These are phyloP conservation scores for Armadillidium nasatum DNA, from an alignment of 1,140 invertebrate species.

Conservation along the genomic window DNA sequence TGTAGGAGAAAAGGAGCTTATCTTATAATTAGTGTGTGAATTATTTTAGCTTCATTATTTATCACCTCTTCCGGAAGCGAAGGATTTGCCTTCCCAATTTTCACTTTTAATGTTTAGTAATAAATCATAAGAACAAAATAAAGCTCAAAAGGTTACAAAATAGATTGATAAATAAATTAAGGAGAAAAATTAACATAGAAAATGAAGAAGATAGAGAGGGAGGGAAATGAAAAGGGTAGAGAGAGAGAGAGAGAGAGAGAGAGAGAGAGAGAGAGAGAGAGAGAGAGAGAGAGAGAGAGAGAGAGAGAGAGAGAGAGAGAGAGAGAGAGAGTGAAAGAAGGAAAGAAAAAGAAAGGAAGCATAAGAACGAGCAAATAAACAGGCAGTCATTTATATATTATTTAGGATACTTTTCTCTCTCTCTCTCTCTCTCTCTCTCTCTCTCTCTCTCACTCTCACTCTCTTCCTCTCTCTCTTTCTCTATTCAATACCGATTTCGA, in stretches of 20 bases:
- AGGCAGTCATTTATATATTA: background rate
- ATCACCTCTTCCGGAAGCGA: background rate
- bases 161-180: background rate
- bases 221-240: background rate
- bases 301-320: background rate
- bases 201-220: background rate
- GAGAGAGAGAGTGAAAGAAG: background rate
- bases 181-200: background rate
- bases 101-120: no score
- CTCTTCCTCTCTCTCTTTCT: background rate
- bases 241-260: background rate
- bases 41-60: background rate
- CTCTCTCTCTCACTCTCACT: background rate
- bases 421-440: conserved; percentile 2
- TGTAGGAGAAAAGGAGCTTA: no score
- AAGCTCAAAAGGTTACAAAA: background rate
- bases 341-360: background rate
- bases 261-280: background rate
- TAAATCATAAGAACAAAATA: no score
- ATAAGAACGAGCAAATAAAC: background rate
- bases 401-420: background rate
- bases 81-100: no score
- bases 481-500: background rate
- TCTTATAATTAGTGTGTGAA: no score
- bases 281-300: background rate